phyloP scores from a whole-genome alignment of 2,113 vertebrate species.

The Drymodes brunneopygia region DNA sequence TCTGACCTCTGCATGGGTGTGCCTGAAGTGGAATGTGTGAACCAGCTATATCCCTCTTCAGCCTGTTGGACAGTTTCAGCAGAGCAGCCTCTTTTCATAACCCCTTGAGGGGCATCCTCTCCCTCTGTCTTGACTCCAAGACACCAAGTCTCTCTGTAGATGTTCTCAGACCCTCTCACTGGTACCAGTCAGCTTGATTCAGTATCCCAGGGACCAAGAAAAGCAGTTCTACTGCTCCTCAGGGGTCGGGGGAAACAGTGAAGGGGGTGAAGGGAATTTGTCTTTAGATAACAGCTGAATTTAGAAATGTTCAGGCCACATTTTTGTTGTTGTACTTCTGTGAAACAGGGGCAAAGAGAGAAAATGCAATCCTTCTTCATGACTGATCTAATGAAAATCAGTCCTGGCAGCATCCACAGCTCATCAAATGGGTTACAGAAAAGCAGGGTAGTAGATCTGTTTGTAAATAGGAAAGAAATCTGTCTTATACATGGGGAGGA shows the following conservation, averaged over 20 bases:
- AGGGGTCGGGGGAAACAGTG: neutral
- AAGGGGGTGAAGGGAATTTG: neutral
- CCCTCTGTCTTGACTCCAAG: neutral
- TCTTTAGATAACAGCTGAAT: neutral
- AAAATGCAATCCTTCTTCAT: neutral
- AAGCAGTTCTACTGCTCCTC: neutral
- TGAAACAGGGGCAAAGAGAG: neutral
- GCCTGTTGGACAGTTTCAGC: neutral
- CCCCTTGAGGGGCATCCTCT: neutral
- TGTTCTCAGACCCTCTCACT: neutral
- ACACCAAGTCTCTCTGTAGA: neutral
- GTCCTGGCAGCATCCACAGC: neutral
- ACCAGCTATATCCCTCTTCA: neutral
- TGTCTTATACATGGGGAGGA: neutral
- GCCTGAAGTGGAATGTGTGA: neutral
- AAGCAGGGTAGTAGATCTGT: neutral
- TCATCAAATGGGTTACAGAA: slow-evolving; percentile 7
- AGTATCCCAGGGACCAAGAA: neutral
- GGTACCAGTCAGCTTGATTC: neutral
- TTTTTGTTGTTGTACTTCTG: neutral
- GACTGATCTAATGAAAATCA: slow-evolving; percentile 15
- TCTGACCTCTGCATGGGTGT: neutral
- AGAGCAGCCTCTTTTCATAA: neutral
- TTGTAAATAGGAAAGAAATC: slow-evolving; percentile 2
- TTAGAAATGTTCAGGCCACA: neutral